These are phyloP conservation scores for Helicoverpa zea DNA, from an alignment of 1,140 invertebrate species.

Conservation along the genomic window DNA sequence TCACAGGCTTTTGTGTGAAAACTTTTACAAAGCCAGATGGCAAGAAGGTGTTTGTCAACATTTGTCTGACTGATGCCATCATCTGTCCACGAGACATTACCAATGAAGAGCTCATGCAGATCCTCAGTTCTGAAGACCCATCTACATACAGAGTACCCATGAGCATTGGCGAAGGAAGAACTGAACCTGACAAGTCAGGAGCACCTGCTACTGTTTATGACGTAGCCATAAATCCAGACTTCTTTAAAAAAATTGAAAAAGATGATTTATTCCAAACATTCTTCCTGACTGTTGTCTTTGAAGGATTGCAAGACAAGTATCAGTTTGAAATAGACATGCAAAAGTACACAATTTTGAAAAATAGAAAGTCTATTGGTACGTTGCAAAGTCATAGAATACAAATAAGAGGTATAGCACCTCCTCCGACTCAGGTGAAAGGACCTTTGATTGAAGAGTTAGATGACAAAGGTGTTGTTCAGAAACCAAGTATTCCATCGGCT, in stretches of 20 bases:
- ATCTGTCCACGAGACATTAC: constrained; percentile 93
- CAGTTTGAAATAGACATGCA: constrained; percentile 89
- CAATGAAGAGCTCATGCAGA: constrained; percentile 91
- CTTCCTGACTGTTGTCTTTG: constrained; percentile 91
- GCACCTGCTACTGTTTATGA: constrained; percentile 91
- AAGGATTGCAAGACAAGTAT: constrained; percentile 91
- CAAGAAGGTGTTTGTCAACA: constrained; percentile 93
- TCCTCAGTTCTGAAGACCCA: constrained; percentile 91
- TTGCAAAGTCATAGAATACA: constrained; percentile 91
- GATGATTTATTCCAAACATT: constrained; percentile 92
- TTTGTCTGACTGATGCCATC: constrained; percentile 92
- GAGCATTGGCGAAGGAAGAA: constrained; percentile 94
- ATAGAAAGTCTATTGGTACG: constrained; percentile 90
- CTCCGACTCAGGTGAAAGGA: constrained; percentile 67
- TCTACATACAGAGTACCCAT: constrained; percentile 93
- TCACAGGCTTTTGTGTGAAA: constrained; percentile 94
- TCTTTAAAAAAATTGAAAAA: constrained; percentile 90
- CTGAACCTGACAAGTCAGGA: constrained; percentile 93
- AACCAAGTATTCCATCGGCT: constrained; percentile 8
- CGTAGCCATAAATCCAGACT: constrained; percentile 92
- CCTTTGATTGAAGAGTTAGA: constrained; percentile 88
- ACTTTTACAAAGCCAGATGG: constrained; percentile 89
- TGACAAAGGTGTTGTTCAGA: constrained; percentile 61
- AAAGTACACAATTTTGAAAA: constrained; percentile 88
- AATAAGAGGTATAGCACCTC: constrained; percentile 87